These are phyloP conservation scores for Ectemnius lituratus DNA, from an alignment of 2,888 invertebrate species.

Conservation along the genomic window DNA sequence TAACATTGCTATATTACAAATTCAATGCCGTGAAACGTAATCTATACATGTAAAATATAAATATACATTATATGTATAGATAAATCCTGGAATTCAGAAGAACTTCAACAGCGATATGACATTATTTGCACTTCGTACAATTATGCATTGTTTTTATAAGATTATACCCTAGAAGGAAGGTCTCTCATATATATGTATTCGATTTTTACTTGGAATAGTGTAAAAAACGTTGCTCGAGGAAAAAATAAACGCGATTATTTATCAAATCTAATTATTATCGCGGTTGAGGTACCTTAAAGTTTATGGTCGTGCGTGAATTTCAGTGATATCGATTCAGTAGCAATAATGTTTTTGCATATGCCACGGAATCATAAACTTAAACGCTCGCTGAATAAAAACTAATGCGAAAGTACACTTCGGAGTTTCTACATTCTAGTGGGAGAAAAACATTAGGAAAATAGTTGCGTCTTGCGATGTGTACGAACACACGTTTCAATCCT, in stretches of 20 bases:
- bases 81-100: slow-evolving; percentile 50
- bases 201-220: slow-evolving; percentile 36
- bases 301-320: slow-evolving; percentile 37
- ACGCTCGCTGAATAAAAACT: slow-evolving; percentile 15
- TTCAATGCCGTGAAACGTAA: slow-evolving; percentile 37
- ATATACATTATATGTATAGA: slow-evolving; percentile 38
- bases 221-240: slow-evolving; percentile 42
- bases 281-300: slow-evolving; percentile 24
- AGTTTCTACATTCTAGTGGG: slow-evolving; percentile 35
- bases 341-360: slow-evolving; percentile 8
- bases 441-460: slow-evolving; percentile 59
- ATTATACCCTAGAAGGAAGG: slow-evolving; percentile 44
- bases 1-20: slow-evolving; percentile 46
- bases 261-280: slow-evolving; percentile 47
- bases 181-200: slow-evolving; percentile 29
- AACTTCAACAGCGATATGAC: slow-evolving; percentile 61
- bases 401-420: slow-evolving; percentile 43
- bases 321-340: slow-evolving; percentile 39
- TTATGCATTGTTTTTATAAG: slow-evolving; percentile 35
- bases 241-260: slow-evolving; percentile 52
- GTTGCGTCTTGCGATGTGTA: slow-evolving; percentile 28
- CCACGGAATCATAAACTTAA: slow-evolving; percentile 17
- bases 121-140: slow-evolving; percentile 52
- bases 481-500: slow-evolving; percentile 9
- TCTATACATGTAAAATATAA: slow-evolving; percentile 50